A percentile compares a stretch with the other conserved stretches of the same genome.
phyloP scores from a whole-genome alignment of 2,888 invertebrate species.

The Thera obeliscata region DNA sequence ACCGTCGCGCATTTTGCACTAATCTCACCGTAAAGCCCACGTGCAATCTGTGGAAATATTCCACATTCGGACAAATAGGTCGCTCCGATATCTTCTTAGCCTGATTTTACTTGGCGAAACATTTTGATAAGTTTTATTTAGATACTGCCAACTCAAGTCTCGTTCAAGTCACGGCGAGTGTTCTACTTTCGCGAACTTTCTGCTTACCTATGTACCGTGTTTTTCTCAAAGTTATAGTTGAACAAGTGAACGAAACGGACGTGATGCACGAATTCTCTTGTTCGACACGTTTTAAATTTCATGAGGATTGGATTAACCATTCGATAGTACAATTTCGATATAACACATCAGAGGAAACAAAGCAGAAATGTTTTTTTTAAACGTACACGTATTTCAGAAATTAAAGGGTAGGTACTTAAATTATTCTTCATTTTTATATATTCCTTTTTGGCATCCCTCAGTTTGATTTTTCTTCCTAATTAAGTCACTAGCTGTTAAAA shows the following conservation, averaged over 20 bases:
- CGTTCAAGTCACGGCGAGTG: conserved; percentile 2
- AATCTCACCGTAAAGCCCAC: conserved; percentile 70
- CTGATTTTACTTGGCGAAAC: conserved; percentile 33
- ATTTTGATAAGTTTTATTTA: conserved; percentile 33
- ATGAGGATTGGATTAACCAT: neutral
- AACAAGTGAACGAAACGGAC: too few relatives aligned
- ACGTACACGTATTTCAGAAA: too few relatives aligned
- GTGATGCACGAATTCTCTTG: neutral
- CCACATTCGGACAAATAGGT: conserved; percentile 40
- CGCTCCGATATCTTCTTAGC: conserved; percentile 35
- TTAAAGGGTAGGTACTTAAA: too few relatives aligned
- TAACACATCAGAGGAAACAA: neutral
- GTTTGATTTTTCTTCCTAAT: too few relatives aligned
- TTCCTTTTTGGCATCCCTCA: too few relatives aligned
- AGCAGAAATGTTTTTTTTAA: neutral
- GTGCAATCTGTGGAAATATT: conserved; percentile 49
- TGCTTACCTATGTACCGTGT: neutral
- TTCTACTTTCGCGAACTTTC: conserved; percentile 9
- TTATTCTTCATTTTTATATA: too few relatives aligned
- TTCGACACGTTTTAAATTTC: neutral
- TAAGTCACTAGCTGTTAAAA: too few relatives aligned
- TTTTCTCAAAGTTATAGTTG: neutral
- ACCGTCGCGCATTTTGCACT: conserved; percentile 79
- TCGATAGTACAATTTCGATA: neutral
- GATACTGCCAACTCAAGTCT: conserved; percentile 20